phyloP scores from a whole-genome alignment of 2,113 vertebrate genomes.

The Nettapus auritus region DNA sequence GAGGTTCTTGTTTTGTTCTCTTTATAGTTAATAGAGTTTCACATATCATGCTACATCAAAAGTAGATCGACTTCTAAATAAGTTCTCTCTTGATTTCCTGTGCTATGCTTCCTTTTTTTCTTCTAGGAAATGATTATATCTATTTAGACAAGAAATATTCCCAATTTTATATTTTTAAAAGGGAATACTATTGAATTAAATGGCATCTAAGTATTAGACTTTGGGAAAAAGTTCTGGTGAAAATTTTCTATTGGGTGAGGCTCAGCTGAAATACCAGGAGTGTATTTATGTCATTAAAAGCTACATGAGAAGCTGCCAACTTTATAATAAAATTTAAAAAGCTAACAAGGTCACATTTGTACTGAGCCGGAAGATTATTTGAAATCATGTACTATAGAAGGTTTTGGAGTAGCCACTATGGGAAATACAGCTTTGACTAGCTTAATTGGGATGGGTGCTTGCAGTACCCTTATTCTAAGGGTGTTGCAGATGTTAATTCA shows the following conservation, averaged over 20 bases:
- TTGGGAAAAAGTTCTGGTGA: not conserved
- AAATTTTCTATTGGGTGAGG: not conserved
- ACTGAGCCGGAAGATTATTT: not conserved
- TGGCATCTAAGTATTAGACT: not conserved
- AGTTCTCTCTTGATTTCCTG: not conserved
- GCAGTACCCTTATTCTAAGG: not conserved
- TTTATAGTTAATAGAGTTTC: not conserved
- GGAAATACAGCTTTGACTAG: not conserved
- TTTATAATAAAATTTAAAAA: not conserved
- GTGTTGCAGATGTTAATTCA: not conserved
- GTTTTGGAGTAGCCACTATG: not conserved
- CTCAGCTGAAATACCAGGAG: not conserved
- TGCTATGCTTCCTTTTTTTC: not conserved
- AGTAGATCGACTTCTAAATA: not conserved
- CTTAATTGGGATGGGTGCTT: not conserved
- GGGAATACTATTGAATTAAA: not conserved
- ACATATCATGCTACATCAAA: not conserved
- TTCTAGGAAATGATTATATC: not conserved
- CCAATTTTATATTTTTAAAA: not conserved
- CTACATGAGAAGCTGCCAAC: not conserved
- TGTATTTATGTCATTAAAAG: not conserved
- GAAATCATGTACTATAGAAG: not conserved
- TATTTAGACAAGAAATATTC: not conserved
- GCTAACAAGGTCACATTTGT: not conserved
- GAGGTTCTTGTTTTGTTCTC: not conserved